Evolutionary conservation across 2,888 invertebrate genomes (phyloP), one percentile per base, ranked within the genome.

Genomic region (Temnothorax unifasciatus): DNA sequence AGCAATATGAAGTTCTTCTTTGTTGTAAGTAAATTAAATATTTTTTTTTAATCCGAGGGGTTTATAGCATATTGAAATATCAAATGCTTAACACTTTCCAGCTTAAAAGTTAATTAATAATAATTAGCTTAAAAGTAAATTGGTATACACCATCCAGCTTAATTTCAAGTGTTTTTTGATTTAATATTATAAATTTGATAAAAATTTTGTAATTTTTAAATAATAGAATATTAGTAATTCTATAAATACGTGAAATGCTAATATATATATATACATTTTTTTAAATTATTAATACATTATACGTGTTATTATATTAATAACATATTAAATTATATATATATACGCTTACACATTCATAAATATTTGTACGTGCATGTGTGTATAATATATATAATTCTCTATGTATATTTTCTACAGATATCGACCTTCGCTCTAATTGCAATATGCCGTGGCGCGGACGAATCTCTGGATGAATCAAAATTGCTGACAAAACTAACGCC

Each of bases 401-500:
- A 0, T 34, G 6, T 6, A 63, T 21, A 0, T 25, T 25, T 66
- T 57, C 89, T 84, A 41, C 84, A 93, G 93, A 77, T 90, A 73
- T 69, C 85, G 75, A 82, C 82, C 15, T 44, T 92, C 18, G 75
- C 44, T 69, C 76, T 92, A 21, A 44, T 90, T 71, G 88, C 88
- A 59, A 38, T 92, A 25, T 87, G 90, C 82, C 87, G 66, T 6
- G 85, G 89, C 59, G 91, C 92, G 5, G 85, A 90, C 13, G 88
- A 91, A 57, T 69, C 75, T 29, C 29, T 87, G 2, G 90, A 64
- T 13, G 64, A 91, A 34, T 63, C 88, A 5, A 92, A 92, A 41
- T 41, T 90, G 18, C 66, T 57, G 2, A 83, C 88, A 6, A 86
- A 88, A 76, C 57, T 90, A 41, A 82, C 86, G 3, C 81, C 85